These are phyloP conservation scores for Melanotus villosus DNA, from an alignment of 2,888 invertebrate genomes.

Conservation along the genomic window DNA sequence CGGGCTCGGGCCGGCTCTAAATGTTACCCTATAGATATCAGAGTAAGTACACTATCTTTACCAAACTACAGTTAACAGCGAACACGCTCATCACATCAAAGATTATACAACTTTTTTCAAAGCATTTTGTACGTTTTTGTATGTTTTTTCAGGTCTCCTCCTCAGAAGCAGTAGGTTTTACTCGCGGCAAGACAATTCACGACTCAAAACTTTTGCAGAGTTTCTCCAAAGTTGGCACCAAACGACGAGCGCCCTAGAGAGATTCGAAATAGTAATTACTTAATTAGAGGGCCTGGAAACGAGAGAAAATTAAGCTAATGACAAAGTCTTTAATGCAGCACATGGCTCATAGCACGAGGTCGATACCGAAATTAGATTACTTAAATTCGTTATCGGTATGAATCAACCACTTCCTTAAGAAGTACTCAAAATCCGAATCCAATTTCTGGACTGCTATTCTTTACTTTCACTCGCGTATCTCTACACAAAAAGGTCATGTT, in stretches of 20 bases:
- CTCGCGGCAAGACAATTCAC: slow-evolving; percentile 32
- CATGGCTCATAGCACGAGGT: slow-evolving; percentile 38
- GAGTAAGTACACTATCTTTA: slow-evolving; percentile 49
- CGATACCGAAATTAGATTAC: slow-evolving; percentile 37
- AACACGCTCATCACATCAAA: slow-evolving; percentile 38
- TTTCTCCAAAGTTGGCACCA: slow-evolving; percentile 38
- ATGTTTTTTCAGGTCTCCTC: slow-evolving; percentile 17
- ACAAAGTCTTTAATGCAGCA: slow-evolving; percentile 57
- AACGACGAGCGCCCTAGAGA: slow-evolving; percentile 54
- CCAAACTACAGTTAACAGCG: slow-evolving; percentile 38
- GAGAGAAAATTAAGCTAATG: slow-evolving; percentile 63
- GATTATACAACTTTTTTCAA: too few relatives aligned
- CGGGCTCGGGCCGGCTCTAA: slow-evolving; percentile 49
- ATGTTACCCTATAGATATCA: slow-evolving; percentile 51
- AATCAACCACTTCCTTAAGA: slow-evolving; percentile 14
- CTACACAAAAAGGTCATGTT: too few relatives aligned
- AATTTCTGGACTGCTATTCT: neutral
- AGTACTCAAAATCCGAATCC: neutral
- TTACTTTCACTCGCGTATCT: neutral
- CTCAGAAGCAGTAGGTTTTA: slow-evolving; percentile 25
- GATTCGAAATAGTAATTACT: slow-evolving; percentile 64
- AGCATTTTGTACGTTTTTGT: slow-evolving; percentile 10
- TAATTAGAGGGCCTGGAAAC: slow-evolving; percentile 62
- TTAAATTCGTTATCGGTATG: slow-evolving; percentile 28
- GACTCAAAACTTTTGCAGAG: slow-evolving; percentile 42